These are phyloP conservation scores for Drosophila prosaltans DNA, from an alignment of 1,140 invertebrate species.

Conservation along the genomic window DNA sequence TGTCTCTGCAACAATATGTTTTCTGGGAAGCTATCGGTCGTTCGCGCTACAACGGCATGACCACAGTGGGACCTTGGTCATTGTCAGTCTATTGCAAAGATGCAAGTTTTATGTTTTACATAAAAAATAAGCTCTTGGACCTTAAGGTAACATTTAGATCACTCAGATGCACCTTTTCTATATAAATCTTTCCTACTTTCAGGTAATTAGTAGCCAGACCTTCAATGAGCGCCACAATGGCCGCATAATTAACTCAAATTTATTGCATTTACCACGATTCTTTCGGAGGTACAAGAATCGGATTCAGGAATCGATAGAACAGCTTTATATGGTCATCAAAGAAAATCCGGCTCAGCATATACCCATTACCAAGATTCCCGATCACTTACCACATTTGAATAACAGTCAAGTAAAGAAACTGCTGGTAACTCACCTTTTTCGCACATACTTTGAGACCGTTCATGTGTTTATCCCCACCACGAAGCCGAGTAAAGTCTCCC, in stretches of 20 bases:
- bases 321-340: constrained; percentile 55
- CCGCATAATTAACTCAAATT: constrained; percentile 34
- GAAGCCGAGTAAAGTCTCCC: not conserved
- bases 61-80: constrained; percentile 87
- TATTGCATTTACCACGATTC: constrained; percentile 60
- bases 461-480: constrained; percentile 15
- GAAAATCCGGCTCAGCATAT: constrained; percentile 31
- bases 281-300: constrained; percentile 54
- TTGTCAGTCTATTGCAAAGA: constrained; percentile 84
- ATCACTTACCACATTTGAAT: constrained; percentile 30
- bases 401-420: constrained; percentile 48
- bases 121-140: constrained; percentile 48
- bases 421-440: constrained; percentile 56
- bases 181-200: constrained; percentile 1
- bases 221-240: constrained; percentile 58
- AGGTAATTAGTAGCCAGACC: constrained; percentile 43
- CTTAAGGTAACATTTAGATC: not conserved
- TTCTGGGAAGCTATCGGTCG: constrained; percentile 91
- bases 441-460: constrained; percentile 59
- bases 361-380: constrained; percentile 31
- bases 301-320: constrained; percentile 52
- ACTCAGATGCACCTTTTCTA: not conserved
- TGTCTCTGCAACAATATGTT: constrained; percentile 87
- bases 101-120: constrained; percentile 80
- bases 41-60: constrained; percentile 88